Evolutionary conservation across 2,113 vertebrate genomes (phyloP), one percentile per base, ranked within the genome.

Genomic region (Chaenogobius annularis): DNA sequence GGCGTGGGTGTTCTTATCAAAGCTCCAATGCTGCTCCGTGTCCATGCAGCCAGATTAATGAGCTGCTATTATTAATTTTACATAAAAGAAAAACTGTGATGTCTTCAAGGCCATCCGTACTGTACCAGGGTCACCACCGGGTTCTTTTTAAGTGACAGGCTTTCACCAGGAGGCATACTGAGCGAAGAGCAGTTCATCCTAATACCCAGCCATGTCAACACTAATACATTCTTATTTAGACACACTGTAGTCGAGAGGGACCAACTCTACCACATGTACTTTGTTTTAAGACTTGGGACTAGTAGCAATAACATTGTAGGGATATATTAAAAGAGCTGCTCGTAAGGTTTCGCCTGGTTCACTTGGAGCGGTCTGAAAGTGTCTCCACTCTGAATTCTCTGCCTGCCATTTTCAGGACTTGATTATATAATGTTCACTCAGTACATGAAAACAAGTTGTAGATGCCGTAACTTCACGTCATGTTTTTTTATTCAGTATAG

Each of bases 31-130:
- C 64, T 6, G 70, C 77, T 70, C 67, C 22, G 12, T 13, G 31
- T 56, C 69, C 77, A 63, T 12, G 4, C 68, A 58, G 67, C 69
- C 61, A 83, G 83, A 87, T 89, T 88, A 89, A 89, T 84, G 83
- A 90, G 86, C 61, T 50, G 15, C 68, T 52, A 87, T 87, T 82
- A 88, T 83, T 88, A 83, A 87, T 88, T 90, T 82, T 89, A 80
- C 75, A 74, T 50, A 72, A 70, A 79, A 56, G 84, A 37, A 44
- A 70, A 48, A 62, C 66, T 78, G 70, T 80, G 74, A 88, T 79
- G 78, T 81, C 61, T 81, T 4, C 11, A 59, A 52, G 46, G 76
- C 65, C 67, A 22, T 74, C 77, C 44, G 72, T 17, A 37, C 35
- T 52, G 47, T 69, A 15, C 70, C 62, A 68, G 76, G 59, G 62